Percentiles rank a stretch among this genome's conserved stretches.
phyloP scores from a whole-genome alignment of 2,888 invertebrate genomes.

The Autographa pulchrina region DNA sequence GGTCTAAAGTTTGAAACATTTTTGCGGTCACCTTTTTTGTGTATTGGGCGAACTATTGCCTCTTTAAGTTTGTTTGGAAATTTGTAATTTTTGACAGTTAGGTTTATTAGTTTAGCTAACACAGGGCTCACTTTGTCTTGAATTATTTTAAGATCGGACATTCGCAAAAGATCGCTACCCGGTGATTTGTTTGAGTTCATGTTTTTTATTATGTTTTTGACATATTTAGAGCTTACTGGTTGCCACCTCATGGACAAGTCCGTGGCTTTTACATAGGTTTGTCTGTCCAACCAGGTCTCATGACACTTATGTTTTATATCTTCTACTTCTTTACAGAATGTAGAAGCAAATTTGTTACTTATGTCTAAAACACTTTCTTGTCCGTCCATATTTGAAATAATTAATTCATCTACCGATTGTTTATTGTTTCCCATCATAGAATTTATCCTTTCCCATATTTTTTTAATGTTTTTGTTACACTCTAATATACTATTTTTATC shows the following conservation, averaged over 20 bases:
- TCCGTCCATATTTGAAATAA: slow-evolving; percentile 6
- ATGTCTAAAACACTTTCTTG: slow-evolving; percentile 5
- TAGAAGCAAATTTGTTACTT: no score
- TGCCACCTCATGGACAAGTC: not conserved
- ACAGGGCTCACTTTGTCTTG: not conserved
- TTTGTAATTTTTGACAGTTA: not conserved
- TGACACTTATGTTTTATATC: no score
- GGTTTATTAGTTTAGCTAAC: not conserved
- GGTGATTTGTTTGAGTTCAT: slow-evolving; percentile 7
- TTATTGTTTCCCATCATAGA: not conserved
- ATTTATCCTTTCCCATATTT: slow-evolving; percentile 18
- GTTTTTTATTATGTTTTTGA: slow-evolving; percentile 2
- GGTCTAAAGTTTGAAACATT: slow-evolving; percentile 16
- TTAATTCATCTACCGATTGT: not conserved
- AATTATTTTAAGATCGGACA: slow-evolving; percentile 1
- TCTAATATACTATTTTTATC: slow-evolving; percentile 16
- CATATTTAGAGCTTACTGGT: not conserved
- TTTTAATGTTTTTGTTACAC: slow-evolving; percentile 17
- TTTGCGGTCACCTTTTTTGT: slow-evolving; percentile 18
- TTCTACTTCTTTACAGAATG: no score
- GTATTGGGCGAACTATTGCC: slow-evolving; percentile 14
- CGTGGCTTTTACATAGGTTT: not conserved
- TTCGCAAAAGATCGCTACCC: not conserved
- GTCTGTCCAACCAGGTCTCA: no score
- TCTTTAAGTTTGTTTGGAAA: slow-evolving; percentile 17